These are phyloP conservation scores for Aphrocallistes beatrix DNA, from an alignment of 37 sponge, comb jelly and placozoan genomes.

Conservation along the genomic window DNA sequence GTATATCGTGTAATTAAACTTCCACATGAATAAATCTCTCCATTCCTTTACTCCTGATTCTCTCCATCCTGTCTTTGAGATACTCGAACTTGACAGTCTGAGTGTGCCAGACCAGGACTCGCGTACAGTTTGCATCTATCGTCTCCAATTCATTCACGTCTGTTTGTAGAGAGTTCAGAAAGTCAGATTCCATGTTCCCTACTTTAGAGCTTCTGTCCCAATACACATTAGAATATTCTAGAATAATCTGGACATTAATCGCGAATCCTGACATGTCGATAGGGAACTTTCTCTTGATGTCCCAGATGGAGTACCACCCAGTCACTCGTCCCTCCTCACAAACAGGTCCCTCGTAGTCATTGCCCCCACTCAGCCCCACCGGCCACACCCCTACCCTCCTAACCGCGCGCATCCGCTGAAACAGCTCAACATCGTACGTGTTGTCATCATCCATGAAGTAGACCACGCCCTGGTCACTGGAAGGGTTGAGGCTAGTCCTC, in stretches of 20 bases:
- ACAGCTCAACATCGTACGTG: slow-evolving; percentile 67
- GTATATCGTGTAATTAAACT: too few relatives aligned
- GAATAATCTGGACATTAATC: slow-evolving; percentile 31
- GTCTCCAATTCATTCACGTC: slow-evolving; percentile 41
- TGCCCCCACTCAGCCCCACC: slow-evolving; percentile 66
- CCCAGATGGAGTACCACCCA: slow-evolving; percentile 64
- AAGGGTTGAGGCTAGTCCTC: slow-evolving; percentile 18
- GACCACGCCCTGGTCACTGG: slow-evolving; percentile 49
- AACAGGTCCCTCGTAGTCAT: slow-evolving; percentile 68
- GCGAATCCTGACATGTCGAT: slow-evolving; percentile 93
- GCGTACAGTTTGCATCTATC: slow-evolving; percentile 39
- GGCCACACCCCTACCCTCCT: slow-evolving; percentile 64
- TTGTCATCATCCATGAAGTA: slow-evolving; percentile 96
- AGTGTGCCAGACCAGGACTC: slow-evolving; percentile 80
- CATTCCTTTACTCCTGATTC: not conserved
- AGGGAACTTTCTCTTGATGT: slow-evolving; percentile 41
- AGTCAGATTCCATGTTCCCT: slow-evolving; percentile 56
- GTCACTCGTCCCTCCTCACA: slow-evolving; percentile 52
- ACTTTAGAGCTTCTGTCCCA: slow-evolving; percentile 29
- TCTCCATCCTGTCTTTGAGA: not conserved
- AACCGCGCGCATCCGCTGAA: slow-evolving; percentile 74
- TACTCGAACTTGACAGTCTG: slow-evolving; percentile 43
- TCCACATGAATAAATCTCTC: not conserved
- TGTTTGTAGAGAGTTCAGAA: slow-evolving; percentile 25
- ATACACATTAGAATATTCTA: slow-evolving; percentile 20